These are phyloP conservation scores for Emmelina monodactyla DNA, from an alignment of 2,888 invertebrate genomes.

Conservation along the genomic window DNA sequence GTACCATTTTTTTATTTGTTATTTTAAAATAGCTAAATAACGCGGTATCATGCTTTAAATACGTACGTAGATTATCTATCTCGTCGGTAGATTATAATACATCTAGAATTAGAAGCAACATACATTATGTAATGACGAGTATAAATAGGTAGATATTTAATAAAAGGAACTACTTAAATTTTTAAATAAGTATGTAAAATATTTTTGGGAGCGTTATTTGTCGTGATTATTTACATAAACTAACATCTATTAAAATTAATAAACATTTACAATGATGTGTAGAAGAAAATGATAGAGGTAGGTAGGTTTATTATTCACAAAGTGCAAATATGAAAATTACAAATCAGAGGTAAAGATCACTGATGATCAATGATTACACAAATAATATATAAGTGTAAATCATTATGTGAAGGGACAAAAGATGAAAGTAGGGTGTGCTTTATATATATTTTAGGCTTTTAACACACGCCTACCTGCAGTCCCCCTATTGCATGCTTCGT, in stretches of 20 bases:
- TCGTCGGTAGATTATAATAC: too few species aligned
- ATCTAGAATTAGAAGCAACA: too few species aligned
- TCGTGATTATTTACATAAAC: not conserved
- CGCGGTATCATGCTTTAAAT: too few species aligned
- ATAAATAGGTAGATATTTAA: not conserved
- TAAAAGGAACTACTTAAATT: not conserved
- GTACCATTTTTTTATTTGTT: too few species aligned
- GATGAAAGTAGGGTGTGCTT: conserved; percentile 22
- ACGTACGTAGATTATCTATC: too few species aligned
- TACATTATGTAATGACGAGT: too few species aligned
- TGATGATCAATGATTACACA: conserved; percentile 30
- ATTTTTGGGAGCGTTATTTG: too few species aligned
- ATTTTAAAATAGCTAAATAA: too few species aligned
- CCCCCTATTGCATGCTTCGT: conserved; percentile 97
- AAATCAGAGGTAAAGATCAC: conserved; percentile 28
- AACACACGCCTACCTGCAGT: conserved; percentile 88
- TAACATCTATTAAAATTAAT: not conserved
- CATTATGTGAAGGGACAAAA: conserved; percentile 39
- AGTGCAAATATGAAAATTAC: conserved; percentile 52
- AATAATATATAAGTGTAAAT: conserved; percentile 36
- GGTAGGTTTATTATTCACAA: conserved; percentile 53
- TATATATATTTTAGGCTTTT: not conserved
- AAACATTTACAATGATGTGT: not conserved
- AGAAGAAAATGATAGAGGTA: not conserved
- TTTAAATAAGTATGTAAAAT: not conserved